Conservation (phyloP, 2,888 invertebrate genomes). For the Formica aserva region DNA sequence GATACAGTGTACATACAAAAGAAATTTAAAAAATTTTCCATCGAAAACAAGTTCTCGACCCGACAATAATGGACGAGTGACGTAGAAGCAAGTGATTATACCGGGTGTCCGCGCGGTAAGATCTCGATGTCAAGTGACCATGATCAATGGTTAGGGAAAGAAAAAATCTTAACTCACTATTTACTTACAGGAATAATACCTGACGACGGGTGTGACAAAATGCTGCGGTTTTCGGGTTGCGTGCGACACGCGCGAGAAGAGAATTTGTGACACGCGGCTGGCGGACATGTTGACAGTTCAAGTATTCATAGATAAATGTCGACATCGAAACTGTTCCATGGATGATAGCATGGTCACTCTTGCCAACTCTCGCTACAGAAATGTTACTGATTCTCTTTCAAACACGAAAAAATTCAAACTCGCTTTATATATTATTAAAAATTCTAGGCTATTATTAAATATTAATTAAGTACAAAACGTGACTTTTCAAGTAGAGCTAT, state of each 20-base stretch:
- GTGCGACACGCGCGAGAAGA: conserved; percentile 55
- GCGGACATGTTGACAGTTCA: conserved; percentile 72
- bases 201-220: conserved; percentile 65
- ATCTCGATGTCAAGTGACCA: neutral
- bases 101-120: neutral
- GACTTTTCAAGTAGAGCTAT: neutral
- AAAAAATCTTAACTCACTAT: neutral
- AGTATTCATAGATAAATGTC: neutral
- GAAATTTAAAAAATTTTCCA: neutral
- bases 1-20: neutral
- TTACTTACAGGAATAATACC: conserved; percentile 80
- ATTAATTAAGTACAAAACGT: neutral
- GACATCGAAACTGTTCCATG: neutral
- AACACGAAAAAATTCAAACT: neutral
- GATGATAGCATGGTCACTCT: neutral
- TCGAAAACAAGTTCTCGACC: conserved; percentile 16
- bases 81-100: neutral
- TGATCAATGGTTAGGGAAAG: no score
- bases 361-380: neutral
- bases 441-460: neutral
- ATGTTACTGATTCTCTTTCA: conserved; percentile 8
- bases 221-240: conserved; percentile 60
- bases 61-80: neutral
- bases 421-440: conserved; percentile 1
- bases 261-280: conserved; percentile 60